Evolutionary conservation across 1,140 invertebrate genomes (phyloP).

Genomic region (Caenorhabditis tropicalis): DNA sequence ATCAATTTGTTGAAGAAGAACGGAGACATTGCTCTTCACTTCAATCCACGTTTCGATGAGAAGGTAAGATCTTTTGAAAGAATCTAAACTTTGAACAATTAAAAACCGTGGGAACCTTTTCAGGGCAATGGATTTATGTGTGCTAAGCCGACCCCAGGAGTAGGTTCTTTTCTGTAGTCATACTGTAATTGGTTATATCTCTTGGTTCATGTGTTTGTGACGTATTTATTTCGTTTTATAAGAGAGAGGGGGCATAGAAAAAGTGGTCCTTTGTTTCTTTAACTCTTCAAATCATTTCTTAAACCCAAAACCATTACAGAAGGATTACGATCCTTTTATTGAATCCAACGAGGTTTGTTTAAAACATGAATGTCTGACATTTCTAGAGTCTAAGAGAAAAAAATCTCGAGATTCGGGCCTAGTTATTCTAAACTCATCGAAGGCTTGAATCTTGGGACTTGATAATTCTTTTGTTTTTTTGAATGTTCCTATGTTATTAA

Average conservation of each 20-base stretch:
- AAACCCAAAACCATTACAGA: constrained; percentile 5
- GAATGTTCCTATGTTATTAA: constrained; percentile 20
- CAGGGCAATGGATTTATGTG: constrained; percentile 46
- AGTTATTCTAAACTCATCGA: not conserved
- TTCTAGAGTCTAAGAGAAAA: too few relatives aligned
- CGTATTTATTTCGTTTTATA: not conserved
- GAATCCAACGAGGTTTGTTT: constrained; percentile 46
- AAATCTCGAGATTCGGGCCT: not conserved
- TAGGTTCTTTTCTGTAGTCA: constrained; percentile 45
- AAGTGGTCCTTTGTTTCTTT: constrained; percentile 16
- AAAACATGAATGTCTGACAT: not conserved
- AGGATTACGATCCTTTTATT: constrained; percentile 51
- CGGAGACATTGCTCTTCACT: constrained; percentile 60
- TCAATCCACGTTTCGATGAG: constrained; percentile 62
- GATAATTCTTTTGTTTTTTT: constrained; percentile 3
- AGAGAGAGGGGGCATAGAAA: not conserved
- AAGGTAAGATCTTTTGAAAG: constrained; percentile 46
- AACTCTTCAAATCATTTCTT: not conserved
- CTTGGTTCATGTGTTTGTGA: constrained; percentile 37
- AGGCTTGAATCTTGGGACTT: constrained; percentile 1
- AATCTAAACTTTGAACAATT: not conserved
- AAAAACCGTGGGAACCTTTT: not conserved
- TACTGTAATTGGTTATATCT: not conserved
- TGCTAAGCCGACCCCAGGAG: constrained; percentile 46
- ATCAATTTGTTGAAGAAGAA: constrained; percentile 58